These are phyloP conservation scores for Cyprinus carpio DNA, from an alignment of 2,113 vertebrate genomes.

Conservation along the genomic window DNA sequence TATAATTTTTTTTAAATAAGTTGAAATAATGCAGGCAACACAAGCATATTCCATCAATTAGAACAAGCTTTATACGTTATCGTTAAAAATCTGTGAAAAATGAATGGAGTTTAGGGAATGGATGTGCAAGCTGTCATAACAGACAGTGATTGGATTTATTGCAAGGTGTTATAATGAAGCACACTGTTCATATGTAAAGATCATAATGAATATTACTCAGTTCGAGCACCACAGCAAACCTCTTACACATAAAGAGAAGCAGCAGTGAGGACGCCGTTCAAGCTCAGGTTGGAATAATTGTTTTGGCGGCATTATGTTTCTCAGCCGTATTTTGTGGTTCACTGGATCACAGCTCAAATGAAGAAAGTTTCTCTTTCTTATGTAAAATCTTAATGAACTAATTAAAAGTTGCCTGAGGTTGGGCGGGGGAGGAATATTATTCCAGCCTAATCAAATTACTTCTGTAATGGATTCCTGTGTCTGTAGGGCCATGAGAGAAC, in stretches of 20 bases:
- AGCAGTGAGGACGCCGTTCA: neutral
- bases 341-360: constrained; percentile 46
- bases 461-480: constrained; percentile 32
- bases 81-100: too few species aligned
- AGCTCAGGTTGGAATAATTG: constrained; percentile 12
- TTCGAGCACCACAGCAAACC: constrained; percentile 37
- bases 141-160: neutral
- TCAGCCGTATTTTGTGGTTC: constrained; percentile 50
- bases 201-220: neutral
- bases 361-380: constrained; percentile 54
- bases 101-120: too few species aligned
- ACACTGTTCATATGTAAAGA: neutral
- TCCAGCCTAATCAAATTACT: constrained; percentile 54
- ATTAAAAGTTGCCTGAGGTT: constrained; percentile 60
- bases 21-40: neutral
- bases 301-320: constrained; percentile 2
- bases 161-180: neutral
- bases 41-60: neutral
- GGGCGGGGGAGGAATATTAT: constrained; percentile 45
- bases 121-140: constrained; percentile 25
- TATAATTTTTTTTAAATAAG: neutral
- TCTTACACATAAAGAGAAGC: neutral
- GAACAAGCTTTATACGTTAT: too few species aligned
- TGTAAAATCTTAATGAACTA: constrained; percentile 65
- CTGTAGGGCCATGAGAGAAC: constrained; percentile 8